phyloP scores from a whole-genome alignment of 2,113 vertebrate genomes.

The Heterotis niloticus region DNA sequence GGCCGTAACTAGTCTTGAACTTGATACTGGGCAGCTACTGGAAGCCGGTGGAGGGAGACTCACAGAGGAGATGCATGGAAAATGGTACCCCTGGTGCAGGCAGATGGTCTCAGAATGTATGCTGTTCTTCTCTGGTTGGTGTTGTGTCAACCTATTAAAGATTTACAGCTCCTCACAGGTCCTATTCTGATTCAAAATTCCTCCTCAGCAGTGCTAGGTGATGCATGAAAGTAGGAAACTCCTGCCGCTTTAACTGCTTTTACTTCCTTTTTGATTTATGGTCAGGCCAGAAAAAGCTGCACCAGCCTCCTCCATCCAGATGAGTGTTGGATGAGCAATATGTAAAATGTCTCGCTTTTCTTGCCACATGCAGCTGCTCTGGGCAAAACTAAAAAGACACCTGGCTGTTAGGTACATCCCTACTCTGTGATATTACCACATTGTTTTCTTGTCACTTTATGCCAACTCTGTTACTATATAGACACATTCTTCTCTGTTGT shows the following conservation, averaged over 20 bases:
- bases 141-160: conserved; percentile 13
- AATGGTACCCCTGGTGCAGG: neutral
- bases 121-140: conserved; percentile 12
- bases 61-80: too few relatives aligned
- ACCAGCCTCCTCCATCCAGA: conserved; percentile 1
- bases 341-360: neutral
- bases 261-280: neutral
- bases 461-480: conserved; percentile 2
- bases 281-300: neutral
- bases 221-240: neutral
- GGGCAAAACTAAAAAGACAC: too few relatives aligned
- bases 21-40: too few relatives aligned
- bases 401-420: too few relatives aligned
- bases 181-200: conserved; percentile 8
- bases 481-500: neutral
- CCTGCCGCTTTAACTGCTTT: neutral
- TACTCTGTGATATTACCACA: too few relatives aligned
- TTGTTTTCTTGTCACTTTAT: neutral
- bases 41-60: too few relatives aligned
- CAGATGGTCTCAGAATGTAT: conserved; percentile 1
- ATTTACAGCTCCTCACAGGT: conserved; percentile 8
- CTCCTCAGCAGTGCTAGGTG: neutral
- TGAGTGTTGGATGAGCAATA: neutral
- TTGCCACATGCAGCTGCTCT: too few relatives aligned
- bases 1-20: neutral